These are phyloP conservation scores for Bombylius major DNA, from an alignment of 2,888 invertebrate species.

Conservation along the genomic window DNA sequence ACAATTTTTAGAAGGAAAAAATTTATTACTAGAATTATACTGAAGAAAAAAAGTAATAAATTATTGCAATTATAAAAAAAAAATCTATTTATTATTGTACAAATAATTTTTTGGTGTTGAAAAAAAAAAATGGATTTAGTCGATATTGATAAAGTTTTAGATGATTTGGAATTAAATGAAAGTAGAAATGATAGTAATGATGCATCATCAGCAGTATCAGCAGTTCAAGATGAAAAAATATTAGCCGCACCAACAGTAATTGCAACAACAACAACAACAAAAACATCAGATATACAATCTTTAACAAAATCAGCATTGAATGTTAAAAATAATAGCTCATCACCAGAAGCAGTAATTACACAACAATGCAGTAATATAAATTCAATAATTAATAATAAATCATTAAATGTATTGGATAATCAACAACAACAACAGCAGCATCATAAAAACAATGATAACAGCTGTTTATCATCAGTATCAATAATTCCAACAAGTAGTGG, in stretches of 20 bases:
- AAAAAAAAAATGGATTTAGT: slow-evolving; percentile 38
- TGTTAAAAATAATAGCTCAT: no score
- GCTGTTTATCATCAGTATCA: background rate
- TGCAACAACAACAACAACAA: background rate
- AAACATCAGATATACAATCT: background rate
- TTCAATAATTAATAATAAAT: background rate
- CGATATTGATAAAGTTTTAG: slow-evolving; percentile 71
- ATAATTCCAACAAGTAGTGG: no score
- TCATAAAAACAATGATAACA: background rate
- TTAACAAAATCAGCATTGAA: background rate
- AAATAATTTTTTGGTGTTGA: no score
- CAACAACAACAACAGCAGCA: background rate
- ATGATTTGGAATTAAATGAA: slow-evolving; percentile 71
- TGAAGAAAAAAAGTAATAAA: no score
- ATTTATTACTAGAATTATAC: no score
- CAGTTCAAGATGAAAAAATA: no score
- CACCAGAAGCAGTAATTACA: background rate
- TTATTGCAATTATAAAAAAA: no score
- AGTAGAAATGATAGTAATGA: slow-evolving; percentile 12
- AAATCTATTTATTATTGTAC: no score
- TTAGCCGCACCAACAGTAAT: background rate
- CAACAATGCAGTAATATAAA: background rate
- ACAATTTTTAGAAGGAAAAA: no score
- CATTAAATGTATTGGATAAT: background rate
- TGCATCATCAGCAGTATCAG: background rate